phyloP scores from a whole-genome alignment of 92 coral and sea anemone genomes.

The Phenganax subtilis region DNA sequence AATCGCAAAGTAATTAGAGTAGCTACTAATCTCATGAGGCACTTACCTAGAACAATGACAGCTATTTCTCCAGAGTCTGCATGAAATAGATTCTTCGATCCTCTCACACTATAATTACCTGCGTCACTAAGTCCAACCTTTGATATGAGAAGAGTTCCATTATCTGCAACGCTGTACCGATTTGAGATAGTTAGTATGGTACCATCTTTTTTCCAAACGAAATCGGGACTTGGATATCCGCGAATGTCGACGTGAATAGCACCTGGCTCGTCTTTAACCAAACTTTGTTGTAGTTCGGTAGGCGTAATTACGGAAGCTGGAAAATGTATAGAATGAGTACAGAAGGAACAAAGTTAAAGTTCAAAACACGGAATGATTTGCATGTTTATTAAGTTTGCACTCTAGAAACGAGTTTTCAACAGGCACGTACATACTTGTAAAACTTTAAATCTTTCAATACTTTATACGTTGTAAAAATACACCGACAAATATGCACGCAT shows the following conservation, averaged over 20 bases:
- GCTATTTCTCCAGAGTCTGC: not conserved
- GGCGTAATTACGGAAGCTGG: constrained; percentile 1
- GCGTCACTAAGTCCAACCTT: not conserved
- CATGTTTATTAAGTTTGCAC: too few species aligned
- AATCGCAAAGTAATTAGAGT: too few species aligned
- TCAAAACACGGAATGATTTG: too few species aligned
- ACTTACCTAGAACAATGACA: constrained; percentile 22
- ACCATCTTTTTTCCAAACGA: not conserved
- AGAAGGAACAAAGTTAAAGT: too few species aligned
- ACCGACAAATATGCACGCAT: too few species aligned
- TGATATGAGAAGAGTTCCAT: constrained; percentile 8
- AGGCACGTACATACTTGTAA: too few species aligned
- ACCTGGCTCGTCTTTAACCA: constrained; percentile 8
- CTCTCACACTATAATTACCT: not conserved
- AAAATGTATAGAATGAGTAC: not conserved
- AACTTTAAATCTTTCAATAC: too few species aligned
- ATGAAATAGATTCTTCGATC: not conserved
- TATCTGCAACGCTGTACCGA: not conserved
- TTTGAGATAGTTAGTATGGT: not conserved
- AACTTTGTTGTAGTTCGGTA: not conserved
- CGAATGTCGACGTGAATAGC: not conserved
- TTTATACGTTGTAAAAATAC: too few species aligned
- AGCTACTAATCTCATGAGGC: not conserved
- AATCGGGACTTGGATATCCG: constrained; percentile 12
- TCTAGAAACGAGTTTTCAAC: too few species aligned